Percentiles rank a stretch among this genome's conserved stretches.
Conservation (phyloP, 2,888 invertebrate species). For the Caenorhabditis sp. region DNA sequence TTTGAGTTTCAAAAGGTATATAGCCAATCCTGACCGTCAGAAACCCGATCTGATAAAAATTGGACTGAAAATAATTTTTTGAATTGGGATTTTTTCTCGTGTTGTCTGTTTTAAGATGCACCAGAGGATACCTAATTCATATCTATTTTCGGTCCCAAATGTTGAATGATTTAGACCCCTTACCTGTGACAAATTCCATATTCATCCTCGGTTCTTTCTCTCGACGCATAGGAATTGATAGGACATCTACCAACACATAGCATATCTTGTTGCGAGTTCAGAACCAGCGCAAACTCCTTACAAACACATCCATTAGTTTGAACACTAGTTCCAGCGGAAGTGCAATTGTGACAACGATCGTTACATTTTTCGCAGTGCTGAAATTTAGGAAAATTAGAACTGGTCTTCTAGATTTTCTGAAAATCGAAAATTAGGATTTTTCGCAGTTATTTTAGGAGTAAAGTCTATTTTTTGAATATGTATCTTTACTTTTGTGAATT, state of each 20-base stretch:
- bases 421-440: not conserved
- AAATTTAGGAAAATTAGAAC: not conserved
- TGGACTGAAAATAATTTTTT: not conserved
- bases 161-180: too few species aligned
- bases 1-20: too few species aligned
- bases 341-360: constrained; percentile 45
- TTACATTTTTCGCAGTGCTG: constrained; percentile 53
- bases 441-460: not conserved
- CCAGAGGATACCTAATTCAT: too few species aligned
- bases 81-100: not conserved
- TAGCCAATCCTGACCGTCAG: too few species aligned
- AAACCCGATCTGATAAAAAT: too few species aligned
- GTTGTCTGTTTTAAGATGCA: too few species aligned
- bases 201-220: not conserved
- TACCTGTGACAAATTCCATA: constrained; percentile 14
- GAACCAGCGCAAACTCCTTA: constrained; percentile 16
- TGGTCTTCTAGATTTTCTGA: not conserved
- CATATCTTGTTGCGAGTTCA: not conserved
- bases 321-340: constrained; percentile 26
- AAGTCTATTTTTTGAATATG: not conserved
- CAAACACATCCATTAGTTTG: constrained; percentile 31
- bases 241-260: constrained; percentile 22
- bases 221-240: constrained; percentile 6
- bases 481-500: not conserved
- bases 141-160: not conserved